phyloP scores from a whole-genome alignment of 2,113 vertebrate species.

The Saccopteryx leptura region DNA sequence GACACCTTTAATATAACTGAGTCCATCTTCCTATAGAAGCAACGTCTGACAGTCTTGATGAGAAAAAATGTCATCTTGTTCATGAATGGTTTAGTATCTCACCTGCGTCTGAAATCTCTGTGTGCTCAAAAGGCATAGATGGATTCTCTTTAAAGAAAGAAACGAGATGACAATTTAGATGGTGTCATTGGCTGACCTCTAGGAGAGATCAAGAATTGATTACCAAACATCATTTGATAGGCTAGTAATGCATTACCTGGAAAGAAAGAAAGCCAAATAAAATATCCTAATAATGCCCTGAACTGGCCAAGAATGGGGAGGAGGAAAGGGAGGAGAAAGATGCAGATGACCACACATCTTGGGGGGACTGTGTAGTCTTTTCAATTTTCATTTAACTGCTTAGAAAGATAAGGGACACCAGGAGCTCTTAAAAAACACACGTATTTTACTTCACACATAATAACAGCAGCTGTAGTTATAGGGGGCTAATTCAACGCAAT shows the following conservation, averaged over 20 bases:
- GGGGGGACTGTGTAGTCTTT: slow-evolving; percentile 71
- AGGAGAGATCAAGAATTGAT: slow-evolving; percentile 86
- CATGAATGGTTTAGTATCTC: slow-evolving; percentile 74
- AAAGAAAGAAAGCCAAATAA: slow-evolving; percentile 74
- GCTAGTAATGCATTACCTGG: slow-evolving; percentile 75
- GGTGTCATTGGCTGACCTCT: slow-evolving; percentile 87
- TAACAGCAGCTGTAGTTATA: slow-evolving; percentile 57
- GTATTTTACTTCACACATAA: slow-evolving; percentile 64
- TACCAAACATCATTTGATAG: slow-evolving; percentile 86
- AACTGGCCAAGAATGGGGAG: slow-evolving; percentile 61
- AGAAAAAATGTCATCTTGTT: slow-evolving; percentile 72
- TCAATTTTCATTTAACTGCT: slow-evolving; percentile 77
- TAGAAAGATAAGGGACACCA: slow-evolving; percentile 78
- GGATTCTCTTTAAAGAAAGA: slow-evolving; percentile 84
- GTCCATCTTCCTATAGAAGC: slow-evolving; percentile 63
- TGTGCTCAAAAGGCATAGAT: slow-evolving; percentile 82
- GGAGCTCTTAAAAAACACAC: slow-evolving; percentile 63
- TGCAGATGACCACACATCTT: slow-evolving; percentile 35
- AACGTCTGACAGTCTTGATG: slow-evolving; percentile 69
- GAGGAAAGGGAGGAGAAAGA: slow-evolving; percentile 69
- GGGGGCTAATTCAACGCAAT: slow-evolving; percentile 62
- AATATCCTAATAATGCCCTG: slow-evolving; percentile 75
- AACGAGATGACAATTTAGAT: slow-evolving; percentile 85
- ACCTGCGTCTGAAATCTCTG: slow-evolving; percentile 82
- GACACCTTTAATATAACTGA: slow-evolving; percentile 49